Conservation (phyloP, 2,797 vertebrate genomes). For the Australoheros facetus region DNA sequence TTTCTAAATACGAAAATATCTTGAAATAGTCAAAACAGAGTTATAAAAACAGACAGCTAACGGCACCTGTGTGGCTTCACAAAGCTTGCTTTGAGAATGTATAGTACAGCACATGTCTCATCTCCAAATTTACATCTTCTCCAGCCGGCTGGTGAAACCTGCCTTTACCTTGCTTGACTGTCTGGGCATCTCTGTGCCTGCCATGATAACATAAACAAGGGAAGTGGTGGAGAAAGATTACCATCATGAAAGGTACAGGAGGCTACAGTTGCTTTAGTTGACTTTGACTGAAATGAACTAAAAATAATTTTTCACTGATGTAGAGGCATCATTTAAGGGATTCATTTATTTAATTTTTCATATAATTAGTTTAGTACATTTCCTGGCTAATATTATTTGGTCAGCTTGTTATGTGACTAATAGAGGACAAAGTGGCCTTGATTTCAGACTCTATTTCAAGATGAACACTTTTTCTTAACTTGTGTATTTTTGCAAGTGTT, state of each 20-base stretch:
- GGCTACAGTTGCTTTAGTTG: neutral
- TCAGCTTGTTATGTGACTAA: slow-evolving; percentile 53
- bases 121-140: slow-evolving; percentile 65
- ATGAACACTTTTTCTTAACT: slow-evolving; percentile 62
- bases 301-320: slow-evolving; percentile 29
- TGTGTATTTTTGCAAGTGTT: slow-evolving; percentile 74
- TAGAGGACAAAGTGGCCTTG: slow-evolving; percentile 62
- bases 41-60: slow-evolving; percentile 22
- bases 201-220: slow-evolving; percentile 66
- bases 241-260: slow-evolving; percentile 1
- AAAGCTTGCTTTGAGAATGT: slow-evolving; percentile 68
- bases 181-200: slow-evolving; percentile 54
- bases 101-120: slow-evolving; percentile 31
- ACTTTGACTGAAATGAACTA: neutral
- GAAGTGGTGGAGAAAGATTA: slow-evolving; percentile 37
- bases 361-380: slow-evolving; percentile 35
- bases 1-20: slow-evolving; percentile 36
- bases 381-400: slow-evolving; percentile 53
- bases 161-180: slow-evolving; percentile 58
- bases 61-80: slow-evolving; percentile 53
- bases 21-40: slow-evolving; percentile 50
- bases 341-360: slow-evolving; percentile 21
- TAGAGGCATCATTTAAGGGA: slow-evolving; percentile 16
- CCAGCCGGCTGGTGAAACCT: slow-evolving; percentile 43
- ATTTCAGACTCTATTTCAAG: slow-evolving; percentile 72